Evolutionary conservation across 2,888 invertebrate genomes (phyloP).

Genomic region (Tricholauxania praeusta): DNA sequence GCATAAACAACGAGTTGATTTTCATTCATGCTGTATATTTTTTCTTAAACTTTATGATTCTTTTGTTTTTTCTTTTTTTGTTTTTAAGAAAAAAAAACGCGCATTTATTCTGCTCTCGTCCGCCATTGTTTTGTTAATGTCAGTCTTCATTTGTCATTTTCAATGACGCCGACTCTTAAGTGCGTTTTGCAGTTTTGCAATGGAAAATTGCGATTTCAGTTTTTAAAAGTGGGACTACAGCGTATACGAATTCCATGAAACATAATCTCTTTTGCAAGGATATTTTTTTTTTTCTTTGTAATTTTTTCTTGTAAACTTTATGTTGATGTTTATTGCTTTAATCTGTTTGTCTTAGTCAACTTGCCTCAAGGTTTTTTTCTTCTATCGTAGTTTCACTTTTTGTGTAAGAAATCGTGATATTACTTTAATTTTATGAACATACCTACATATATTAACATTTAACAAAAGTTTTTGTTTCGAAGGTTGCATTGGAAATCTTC

Average conservation of each 20-base stretch:
- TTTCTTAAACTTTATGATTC: neutral
- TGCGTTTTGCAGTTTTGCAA: slow-evolving; percentile 30
- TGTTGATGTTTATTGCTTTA: slow-evolving; percentile 20
- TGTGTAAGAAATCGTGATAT: neutral
- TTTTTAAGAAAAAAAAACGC: neutral
- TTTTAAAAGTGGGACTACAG: too few relatives aligned
- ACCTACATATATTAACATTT: too few relatives aligned
- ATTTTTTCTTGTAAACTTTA: neutral
- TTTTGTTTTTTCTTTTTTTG: neutral
- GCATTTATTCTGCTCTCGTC: neutral
- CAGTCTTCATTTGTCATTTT: slow-evolving; percentile 65
- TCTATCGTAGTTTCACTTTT: neutral
- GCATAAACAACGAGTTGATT: slow-evolving; percentile 25
- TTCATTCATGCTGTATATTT: neutral
- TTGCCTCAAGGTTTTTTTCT: neutral
- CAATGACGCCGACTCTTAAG: slow-evolving; percentile 28
- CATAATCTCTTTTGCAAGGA: neutral
- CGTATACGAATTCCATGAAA: too few relatives aligned
- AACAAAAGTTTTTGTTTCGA: too few relatives aligned
- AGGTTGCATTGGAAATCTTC: neutral
- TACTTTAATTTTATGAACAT: neutral
- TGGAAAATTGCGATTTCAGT: too few relatives aligned
- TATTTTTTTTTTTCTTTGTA: neutral
- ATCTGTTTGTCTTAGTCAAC: slow-evolving; percentile 17
- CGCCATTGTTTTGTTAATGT: slow-evolving; percentile 64